phyloP scores from a whole-genome alignment of 2,797 vertebrate species.

The Aselliscus stoliczkanus region DNA sequence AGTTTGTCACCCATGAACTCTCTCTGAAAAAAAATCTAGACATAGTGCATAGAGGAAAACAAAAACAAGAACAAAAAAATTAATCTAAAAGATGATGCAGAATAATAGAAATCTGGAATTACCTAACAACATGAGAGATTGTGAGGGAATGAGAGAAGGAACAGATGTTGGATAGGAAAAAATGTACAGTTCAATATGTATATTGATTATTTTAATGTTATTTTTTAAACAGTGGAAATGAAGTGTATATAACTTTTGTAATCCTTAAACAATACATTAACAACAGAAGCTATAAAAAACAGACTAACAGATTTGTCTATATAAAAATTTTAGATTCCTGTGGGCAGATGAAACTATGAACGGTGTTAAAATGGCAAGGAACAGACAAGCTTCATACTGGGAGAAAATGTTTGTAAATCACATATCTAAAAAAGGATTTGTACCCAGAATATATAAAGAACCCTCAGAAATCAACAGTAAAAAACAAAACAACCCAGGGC shows the following conservation, averaged over 20 bases:
- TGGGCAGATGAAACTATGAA: background rate
- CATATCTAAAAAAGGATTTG: background rate
- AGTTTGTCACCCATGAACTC: background rate
- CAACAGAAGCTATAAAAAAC: background rate
- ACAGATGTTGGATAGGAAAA: background rate
- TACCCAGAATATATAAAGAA: background rate
- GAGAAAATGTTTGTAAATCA: background rate
- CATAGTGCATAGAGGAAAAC: background rate
- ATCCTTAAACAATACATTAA: background rate
- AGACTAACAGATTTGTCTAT: background rate
- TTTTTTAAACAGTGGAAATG: background rate
- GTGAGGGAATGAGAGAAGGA: background rate
- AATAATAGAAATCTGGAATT: background rate
- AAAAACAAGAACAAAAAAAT: background rate
- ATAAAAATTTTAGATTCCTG: background rate
- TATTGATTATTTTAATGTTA: background rate
- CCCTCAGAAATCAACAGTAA: background rate
- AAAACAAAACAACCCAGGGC: background rate
- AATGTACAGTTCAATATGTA: background rate
- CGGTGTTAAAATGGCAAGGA: background rate
- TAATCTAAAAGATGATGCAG: background rate
- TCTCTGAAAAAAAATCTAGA: background rate
- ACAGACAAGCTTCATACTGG: background rate
- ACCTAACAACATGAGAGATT: background rate
- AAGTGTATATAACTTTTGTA: background rate